phyloP scores from a whole-genome alignment of 1,140 invertebrate genomes.

The Ladona fulva region DNA sequence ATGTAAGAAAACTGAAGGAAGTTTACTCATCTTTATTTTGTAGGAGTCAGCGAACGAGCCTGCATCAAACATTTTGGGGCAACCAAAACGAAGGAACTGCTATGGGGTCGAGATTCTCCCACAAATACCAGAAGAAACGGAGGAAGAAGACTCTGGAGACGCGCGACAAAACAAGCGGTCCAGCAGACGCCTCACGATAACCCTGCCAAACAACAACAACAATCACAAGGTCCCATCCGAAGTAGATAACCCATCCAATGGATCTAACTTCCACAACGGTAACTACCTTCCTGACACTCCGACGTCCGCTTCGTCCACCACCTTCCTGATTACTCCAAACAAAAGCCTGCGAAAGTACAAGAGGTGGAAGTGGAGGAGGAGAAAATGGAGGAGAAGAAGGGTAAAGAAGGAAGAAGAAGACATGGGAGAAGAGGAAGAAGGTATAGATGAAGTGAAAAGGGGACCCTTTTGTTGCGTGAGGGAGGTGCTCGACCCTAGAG shows the following conservation, averaged over 20 bases:
- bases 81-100: background rate
- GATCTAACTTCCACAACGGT: background rate
- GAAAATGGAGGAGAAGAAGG: background rate
- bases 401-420: background rate
- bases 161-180: background rate
- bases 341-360: background rate
- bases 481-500: background rate
- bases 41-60: too few species aligned
- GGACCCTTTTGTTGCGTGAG: background rate
- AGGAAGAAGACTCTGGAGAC: background rate
- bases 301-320: background rate
- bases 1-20: too few species aligned
- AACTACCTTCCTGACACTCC: background rate
- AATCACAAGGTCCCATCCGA: background rate
- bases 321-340: background rate
- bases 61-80: too few species aligned
- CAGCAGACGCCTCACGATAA: background rate
- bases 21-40: too few species aligned
- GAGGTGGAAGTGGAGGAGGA: background rate
- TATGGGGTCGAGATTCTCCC: background rate
- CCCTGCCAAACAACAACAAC: background rate
- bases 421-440: background rate
- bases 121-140: background rate
- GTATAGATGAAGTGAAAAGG: background rate
- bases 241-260: background rate